Evolutionary conservation across 2,797 vertebrate species (phyloP).

Genomic region (Silurus lanzhouensis): DNA sequence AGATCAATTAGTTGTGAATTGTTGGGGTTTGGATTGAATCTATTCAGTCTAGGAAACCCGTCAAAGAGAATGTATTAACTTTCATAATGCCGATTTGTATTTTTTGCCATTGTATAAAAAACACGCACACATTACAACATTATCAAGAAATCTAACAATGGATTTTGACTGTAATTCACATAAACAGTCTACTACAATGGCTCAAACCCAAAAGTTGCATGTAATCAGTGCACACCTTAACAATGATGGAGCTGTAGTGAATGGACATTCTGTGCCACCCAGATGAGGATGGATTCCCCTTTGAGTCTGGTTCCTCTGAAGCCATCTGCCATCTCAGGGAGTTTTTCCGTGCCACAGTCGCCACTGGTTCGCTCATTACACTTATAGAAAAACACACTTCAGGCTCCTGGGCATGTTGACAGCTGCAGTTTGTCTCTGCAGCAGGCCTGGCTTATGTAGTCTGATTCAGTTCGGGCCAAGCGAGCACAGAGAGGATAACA

Average conservation of each 20-base stretch:
- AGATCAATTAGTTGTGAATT: background rate
- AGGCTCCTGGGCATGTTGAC: constrained; percentile 21
- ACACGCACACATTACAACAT: no score
- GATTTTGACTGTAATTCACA: no score
- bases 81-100: background rate
- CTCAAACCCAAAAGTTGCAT: no score
- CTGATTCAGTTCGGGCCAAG: background rate
- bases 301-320: no score
- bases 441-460: constrained; percentile 6
- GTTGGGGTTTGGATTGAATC: background rate
- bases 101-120: background rate
- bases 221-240: no score
- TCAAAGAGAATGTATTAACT: background rate
- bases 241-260: no score
- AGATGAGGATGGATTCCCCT: no score
- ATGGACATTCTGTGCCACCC: no score
- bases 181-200: no score
- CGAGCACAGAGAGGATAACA: constrained; percentile 18
- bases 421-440: constrained; percentile 32
- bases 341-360: no score
- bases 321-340: no score
- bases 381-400: background rate
- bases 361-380: no score
- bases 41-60: background rate
- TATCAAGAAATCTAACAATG: background rate